phyloP scores from a whole-genome alignment of 2,888 invertebrate genomes.

The Sesamia inferens region DNA sequence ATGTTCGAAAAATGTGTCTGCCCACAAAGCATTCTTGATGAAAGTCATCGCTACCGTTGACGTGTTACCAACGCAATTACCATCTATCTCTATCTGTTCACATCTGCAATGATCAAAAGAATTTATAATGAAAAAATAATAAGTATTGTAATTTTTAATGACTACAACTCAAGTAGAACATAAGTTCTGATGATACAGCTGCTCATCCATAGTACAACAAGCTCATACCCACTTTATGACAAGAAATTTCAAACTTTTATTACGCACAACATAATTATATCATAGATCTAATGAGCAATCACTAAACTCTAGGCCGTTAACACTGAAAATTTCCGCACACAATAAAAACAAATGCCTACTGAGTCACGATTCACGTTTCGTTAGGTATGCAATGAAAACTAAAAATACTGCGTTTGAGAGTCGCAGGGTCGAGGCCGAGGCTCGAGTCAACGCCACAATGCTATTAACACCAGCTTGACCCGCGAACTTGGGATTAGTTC shows the following conservation, averaged over 20 bases:
- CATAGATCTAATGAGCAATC: conserved; percentile 40
- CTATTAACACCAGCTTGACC: conserved; percentile 54
- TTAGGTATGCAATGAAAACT: conserved; percentile 69
- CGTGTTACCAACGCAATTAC: no score
- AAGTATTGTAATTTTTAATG: not conserved
- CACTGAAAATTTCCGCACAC: conserved; percentile 49
- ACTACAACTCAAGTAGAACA: not conserved
- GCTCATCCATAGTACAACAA: not conserved
- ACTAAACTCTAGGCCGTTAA: conserved; percentile 33
- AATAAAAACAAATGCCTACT: conserved; percentile 59
- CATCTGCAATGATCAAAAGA: not conserved
- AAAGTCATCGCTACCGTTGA: no score
- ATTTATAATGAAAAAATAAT: not conserved
- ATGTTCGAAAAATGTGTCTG: no score
- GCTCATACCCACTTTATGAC: not conserved
- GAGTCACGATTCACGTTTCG: conserved; percentile 60
- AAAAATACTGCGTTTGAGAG: conserved; percentile 63
- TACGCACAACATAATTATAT: conserved; percentile 36
- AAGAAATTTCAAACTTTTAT: conserved; percentile 34
- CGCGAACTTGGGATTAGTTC: conserved; percentile 33
- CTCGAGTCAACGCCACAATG: conserved; percentile 75
- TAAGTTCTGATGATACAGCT: not conserved
- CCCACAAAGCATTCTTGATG: no score
- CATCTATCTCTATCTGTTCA: not conserved
- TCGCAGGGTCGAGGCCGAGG: conserved; percentile 73